phyloP scores from a whole-genome alignment of 2,888 invertebrate genomes.

The Nasonia oneida region DNA sequence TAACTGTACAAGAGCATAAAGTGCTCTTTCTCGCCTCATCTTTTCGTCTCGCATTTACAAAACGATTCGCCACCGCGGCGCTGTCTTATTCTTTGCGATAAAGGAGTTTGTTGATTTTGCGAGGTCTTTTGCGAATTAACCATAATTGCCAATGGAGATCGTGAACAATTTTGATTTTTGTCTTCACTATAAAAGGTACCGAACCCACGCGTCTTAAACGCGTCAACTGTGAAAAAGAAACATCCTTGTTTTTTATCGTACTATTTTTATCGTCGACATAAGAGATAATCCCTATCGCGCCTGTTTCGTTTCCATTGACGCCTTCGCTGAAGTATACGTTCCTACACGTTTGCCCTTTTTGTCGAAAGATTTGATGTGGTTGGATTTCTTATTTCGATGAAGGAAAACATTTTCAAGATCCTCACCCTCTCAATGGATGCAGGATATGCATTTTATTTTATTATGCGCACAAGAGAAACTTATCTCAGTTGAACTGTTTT shows the following conservation, averaged over 20 bases:
- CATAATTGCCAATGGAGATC: neutral
- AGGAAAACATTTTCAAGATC: neutral
- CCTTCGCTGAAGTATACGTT: neutral
- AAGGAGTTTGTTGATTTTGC: neutral
- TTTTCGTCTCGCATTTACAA: constrained; percentile 46
- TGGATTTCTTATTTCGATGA: constrained; percentile 15
- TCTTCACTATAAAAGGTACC: neutral
- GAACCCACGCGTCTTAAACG: neutral
- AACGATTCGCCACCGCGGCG: neutral
- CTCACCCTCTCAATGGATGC: too few relatives aligned
- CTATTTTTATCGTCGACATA: constrained; percentile 42
- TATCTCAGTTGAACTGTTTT: constrained; percentile 38
- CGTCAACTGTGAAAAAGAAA: neutral
- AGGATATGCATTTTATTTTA: neutral
- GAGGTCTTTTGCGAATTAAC: neutral
- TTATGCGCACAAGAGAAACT: constrained; percentile 19
- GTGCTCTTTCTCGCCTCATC: constrained; percentile 52
- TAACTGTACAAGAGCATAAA: constrained; percentile 57
- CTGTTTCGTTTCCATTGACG: constrained; percentile 19
- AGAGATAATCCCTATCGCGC: constrained; percentile 47
- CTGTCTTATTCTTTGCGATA: neutral
- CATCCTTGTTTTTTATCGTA: neutral
- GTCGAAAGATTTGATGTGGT: constrained; percentile 16
- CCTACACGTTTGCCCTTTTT: neutral
- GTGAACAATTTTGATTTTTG: neutral